Evolutionary conservation across 2,888 invertebrate species (phyloP), one percentile per base, ranked within the genome.

Genomic region (Branchellion lobata): DNA sequence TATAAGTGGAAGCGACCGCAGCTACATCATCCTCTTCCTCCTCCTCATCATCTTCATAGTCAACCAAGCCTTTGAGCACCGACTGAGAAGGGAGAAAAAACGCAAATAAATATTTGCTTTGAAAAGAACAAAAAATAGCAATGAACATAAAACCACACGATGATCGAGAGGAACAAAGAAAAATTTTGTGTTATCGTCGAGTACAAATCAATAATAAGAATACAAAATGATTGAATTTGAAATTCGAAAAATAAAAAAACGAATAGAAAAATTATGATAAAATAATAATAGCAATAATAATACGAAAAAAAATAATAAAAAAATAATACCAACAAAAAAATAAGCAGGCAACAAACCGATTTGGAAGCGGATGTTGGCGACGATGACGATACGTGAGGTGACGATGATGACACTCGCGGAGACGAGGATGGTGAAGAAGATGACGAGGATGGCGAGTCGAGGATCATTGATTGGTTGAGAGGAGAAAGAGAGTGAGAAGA

Each of bases 21-120:
- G 81, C 82, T 53, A 36, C 69, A 31, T 79, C 79, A 36, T 86
- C 87, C 21, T 87, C 87, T 85, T 96, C 96, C 85, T 97, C 96
- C 0, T 96, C 96, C 89, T 97, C 96, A 80, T 94, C 96, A 87
- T 97, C 96, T 86, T 88, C 87, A 81, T 97, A 97, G 88, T 97
- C 97, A 82, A 97, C 97, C 86, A 97, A 90, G n/a, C 83, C 83
- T 80, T 88, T 86, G 71, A 86, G 82, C 34, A 85, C 85, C 79
- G 85, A 84, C 86, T 85, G 82, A 79, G 29, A 69, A 31, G 77
- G 74, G n/a, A n/a, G n/a, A n/a, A n/a, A n/a, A n/a, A n/a, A n/a
- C n/a, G n/a, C n/a, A n/a, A n/a, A n/a, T n/a, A n/a, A n/a, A n/a
- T n/a, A n/a, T n/a, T n/a, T n/a, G n/a, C n/a, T n/a, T n/a, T n/a